phyloP scores from a whole-genome alignment of 2,113 vertebrate species.

The Neodon shergylaensis region DNA sequence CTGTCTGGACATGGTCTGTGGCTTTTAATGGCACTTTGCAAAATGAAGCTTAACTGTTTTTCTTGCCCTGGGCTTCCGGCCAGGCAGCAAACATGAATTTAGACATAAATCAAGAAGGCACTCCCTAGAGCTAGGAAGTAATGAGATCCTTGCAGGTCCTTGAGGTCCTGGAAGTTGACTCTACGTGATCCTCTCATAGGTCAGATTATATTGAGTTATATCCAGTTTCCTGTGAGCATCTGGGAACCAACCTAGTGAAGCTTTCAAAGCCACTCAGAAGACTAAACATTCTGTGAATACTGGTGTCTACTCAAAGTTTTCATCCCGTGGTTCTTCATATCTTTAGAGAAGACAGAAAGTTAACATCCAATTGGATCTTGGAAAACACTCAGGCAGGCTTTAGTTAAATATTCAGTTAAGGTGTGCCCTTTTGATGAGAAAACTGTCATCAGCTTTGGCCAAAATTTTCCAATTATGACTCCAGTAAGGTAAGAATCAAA shows the following conservation, averaged over 20 bases:
- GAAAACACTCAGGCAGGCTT: neutral
- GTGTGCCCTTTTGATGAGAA: conserved; percentile 40
- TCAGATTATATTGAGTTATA: neutral
- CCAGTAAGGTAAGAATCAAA: neutral
- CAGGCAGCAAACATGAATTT: neutral
- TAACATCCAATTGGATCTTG: conserved; percentile 66
- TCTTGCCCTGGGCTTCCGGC: neutral
- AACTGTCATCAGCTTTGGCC: conserved; percentile 26
- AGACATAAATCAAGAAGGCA: neutral
- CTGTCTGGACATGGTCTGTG: neutral
- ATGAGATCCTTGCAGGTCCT: neutral
- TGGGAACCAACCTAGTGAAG: neutral
- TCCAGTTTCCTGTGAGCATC: neutral
- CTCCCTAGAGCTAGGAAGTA: neutral
- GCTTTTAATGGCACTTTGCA: conserved; percentile 48
- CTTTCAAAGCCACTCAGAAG: conserved; percentile 41
- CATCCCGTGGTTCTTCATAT: neutral
- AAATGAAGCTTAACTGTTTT: neutral
- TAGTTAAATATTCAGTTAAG: neutral
- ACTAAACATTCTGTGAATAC: neutral
- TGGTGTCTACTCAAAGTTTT: neutral
- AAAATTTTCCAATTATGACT: conserved; percentile 26
- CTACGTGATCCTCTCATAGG: neutral
- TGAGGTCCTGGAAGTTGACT: neutral
- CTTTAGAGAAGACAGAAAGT: conserved; percentile 60